Evolutionary conservation across 2,113 vertebrate genomes (phyloP).

Genomic region (Hiodon tergisus): DNA sequence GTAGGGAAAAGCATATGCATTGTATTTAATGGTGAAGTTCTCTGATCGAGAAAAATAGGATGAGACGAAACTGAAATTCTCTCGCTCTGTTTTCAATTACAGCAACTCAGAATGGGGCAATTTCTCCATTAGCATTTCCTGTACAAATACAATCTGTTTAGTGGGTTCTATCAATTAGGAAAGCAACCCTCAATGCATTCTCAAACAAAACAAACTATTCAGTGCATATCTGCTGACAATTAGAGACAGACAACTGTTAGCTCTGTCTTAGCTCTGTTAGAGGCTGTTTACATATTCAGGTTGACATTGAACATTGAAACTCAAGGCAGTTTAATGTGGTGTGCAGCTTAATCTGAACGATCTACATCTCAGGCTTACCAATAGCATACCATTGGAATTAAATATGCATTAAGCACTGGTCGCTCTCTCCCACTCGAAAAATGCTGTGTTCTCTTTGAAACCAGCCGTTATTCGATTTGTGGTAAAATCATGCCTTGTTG

Average conservation of each 20-base stretch:
- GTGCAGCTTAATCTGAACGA: background rate
- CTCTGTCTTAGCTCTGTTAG: background rate
- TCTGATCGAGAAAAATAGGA: too few species aligned
- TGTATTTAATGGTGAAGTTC: too few species aligned
- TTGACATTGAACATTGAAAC: background rate
- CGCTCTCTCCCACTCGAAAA: conserved; percentile 27
- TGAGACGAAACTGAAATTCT: background rate
- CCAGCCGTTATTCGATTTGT: conserved; percentile 62
- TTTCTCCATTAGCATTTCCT: conserved; percentile 34
- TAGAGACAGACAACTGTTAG: background rate
- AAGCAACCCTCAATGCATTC: conserved; percentile 6
- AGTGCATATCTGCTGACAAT: conserved; percentile 12
- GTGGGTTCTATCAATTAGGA: conserved; percentile 40
- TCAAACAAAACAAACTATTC: conserved; percentile 4
- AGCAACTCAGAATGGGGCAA: conserved; percentile 28
- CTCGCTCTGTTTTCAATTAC: conserved; percentile 25
- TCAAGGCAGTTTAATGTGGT: background rate
- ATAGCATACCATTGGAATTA: too few species aligned
- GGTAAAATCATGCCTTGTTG: conserved; percentile 45
- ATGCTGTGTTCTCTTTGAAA: conserved; percentile 42
- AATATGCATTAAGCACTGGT: too few species aligned
- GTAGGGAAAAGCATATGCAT: too few species aligned
- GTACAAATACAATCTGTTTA: conserved; percentile 36
- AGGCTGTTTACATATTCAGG: background rate
- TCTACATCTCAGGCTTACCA: background rate